Conservation (phyloP, 2,797 vertebrate genomes). For the Bradypodion ventrale region DNA sequence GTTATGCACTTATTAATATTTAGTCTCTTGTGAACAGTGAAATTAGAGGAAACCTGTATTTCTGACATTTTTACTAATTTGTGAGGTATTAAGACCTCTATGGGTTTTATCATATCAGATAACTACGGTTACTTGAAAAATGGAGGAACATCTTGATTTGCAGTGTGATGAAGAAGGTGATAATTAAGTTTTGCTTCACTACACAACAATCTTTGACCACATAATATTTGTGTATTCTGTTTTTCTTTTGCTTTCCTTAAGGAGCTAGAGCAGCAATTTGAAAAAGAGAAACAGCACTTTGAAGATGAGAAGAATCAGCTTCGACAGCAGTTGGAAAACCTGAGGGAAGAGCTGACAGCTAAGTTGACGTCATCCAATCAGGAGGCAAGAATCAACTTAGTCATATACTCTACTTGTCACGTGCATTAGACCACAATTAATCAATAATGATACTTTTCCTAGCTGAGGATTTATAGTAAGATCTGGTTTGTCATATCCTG, state of each 20-base stretch:
- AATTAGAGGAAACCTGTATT: neutral
- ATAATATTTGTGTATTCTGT: slow-evolving; percentile 33
- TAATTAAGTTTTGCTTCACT: neutral
- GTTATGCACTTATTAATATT: neutral
- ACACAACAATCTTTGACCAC: neutral
- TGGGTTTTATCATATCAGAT: slow-evolving; percentile 14
- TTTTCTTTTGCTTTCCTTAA: slow-evolving; percentile 64
- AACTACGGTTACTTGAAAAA: neutral
- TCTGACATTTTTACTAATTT: neutral
- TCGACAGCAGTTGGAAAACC: slow-evolving; percentile 85
- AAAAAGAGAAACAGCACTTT: slow-evolving; percentile 86
- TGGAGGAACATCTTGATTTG: neutral
- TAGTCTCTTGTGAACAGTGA: neutral
- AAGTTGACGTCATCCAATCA: slow-evolving; percentile 87
- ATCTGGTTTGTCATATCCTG: neutral
- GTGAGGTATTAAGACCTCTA: neutral
- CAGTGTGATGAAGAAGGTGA: neutral
- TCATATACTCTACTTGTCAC: slow-evolving; percentile 18
- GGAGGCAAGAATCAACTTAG: slow-evolving; percentile 79
- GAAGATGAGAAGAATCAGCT: slow-evolving; percentile 92
- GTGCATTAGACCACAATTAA: slow-evolving; percentile 1
- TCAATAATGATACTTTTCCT: slow-evolving; percentile 15
- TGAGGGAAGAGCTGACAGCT: slow-evolving; percentile 86
- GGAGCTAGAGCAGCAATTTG: slow-evolving; percentile 94
- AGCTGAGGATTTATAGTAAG: neutral